Base-by-base conservation (phyloP, 1,140 invertebrate species). In the Antheraea mylitta region DNA sequence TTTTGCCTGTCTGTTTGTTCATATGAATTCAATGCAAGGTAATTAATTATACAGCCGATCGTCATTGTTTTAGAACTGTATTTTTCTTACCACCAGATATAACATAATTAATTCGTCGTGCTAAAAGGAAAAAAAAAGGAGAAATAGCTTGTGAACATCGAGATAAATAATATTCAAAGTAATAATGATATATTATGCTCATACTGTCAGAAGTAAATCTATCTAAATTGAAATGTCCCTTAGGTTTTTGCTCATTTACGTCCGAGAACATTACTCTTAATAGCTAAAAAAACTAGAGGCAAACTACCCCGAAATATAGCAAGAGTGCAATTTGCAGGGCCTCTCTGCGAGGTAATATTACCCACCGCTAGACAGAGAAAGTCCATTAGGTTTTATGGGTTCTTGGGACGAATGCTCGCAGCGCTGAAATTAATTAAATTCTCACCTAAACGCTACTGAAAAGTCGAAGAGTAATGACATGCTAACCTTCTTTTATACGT, bases 321-420 rank as follows among this genome's bases (percentile, higher is more conserved):
- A 82, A 81, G 81, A 85, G 79, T 81, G 85, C 70, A 72, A 71
- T 71, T 70, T 42, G 67, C 82, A 83, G 70, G 79, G 74, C 67
- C 74, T 72, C 75, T 68, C 75, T 72, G 75, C 80, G 76, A 80
- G 79, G 64, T 80, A 82, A 84, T 87, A 89, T 89, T 84, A 86
- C 85, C 68, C 64, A 60, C 30, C 79, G 75, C 79, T 80, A 82
- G 85, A 90, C 88, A 89, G 80, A 75, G 82, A 89, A 89, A 91
- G 83, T 91, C 89, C 89, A 89, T 91, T 91, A 91, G 83, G 85
- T 86, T 91, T 91, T 89, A 87, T 85, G 81, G 85, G 77, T 82
- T 82, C 72, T 66, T 53, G 69, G 66, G 76, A 85, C 81, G 81
- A 79, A 86, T 83, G 77, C 82, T 74, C 72, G 73, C 82, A 87